Evolutionary conservation across 2,113 vertebrate genomes (phyloP).

Genomic region (Hippopotamus amphibius): DNA sequence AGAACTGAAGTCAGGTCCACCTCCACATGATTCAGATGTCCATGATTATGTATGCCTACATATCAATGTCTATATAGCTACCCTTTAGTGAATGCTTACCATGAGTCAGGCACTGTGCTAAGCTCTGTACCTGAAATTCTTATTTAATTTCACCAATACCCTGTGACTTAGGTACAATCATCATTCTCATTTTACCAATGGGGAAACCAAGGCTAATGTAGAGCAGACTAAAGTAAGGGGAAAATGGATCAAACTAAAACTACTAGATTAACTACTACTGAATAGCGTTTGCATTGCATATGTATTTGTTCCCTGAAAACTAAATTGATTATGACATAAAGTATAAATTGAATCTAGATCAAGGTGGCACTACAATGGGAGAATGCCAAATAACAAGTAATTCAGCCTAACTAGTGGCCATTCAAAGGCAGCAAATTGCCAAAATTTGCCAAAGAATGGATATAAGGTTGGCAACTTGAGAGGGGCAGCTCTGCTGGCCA

Average conservation of each 20-base stretch:
- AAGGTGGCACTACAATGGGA: not conserved
- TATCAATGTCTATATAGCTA: not conserved
- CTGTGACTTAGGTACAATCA: not conserved
- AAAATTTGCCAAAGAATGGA: not conserved
- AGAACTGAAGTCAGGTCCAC: not conserved
- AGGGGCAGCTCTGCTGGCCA: not conserved
- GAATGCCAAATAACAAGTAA: not conserved
- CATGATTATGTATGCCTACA: not conserved
- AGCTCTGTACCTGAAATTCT: not conserved
- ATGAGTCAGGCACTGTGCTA: not conserved
- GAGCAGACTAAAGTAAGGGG: not conserved
- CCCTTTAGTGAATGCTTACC: not conserved
- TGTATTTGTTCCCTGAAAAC: conserved; percentile 1
- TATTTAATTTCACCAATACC: conserved; percentile 20
- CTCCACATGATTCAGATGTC: not conserved
- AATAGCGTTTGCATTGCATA: not conserved
- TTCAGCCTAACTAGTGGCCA: not conserved
- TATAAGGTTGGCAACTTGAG: not conserved
- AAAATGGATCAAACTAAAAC: not conserved
- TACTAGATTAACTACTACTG: not conserved
- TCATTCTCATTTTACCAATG: not conserved
- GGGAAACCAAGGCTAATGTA: not conserved
- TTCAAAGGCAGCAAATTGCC: not conserved
- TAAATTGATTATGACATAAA: not conserved
- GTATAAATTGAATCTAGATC: conserved; percentile 1